Base-by-base conservation (phyloP, 2,888 invertebrate species). In the Dorcus hopei region DNA sequence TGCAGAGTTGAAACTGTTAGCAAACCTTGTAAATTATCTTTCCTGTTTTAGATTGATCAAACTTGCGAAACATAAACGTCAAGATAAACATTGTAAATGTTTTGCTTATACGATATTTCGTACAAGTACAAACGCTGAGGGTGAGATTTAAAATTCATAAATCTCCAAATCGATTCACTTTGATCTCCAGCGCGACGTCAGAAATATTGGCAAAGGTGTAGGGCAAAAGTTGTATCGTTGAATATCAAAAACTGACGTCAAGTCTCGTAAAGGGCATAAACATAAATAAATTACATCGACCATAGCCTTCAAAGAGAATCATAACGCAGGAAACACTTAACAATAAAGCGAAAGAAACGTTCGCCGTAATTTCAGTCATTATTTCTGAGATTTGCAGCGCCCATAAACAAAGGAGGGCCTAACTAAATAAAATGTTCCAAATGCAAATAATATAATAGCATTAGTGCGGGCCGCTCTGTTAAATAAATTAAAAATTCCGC, bases 401-500 rank as follows among this genome's bases (percentile, higher is more conserved):
- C 45, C 45, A 14, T 56, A 56, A 51, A 56, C 56, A 56, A 56
- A 56, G 51, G 47, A 51, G 47, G 43, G 49, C 26, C 50, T 54
- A 53, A 56, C 51, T 43, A 56, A 56, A 56, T 56, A 51, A 56
- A 56, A 51, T 51, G 56, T 56, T 50, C 16, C 56, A 40, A 56
- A 56, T 51, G 56, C 51, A 56, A 56, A 56, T 56, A 45, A 39
- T 45, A 51, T 59, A 59, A 59, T 55, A 41, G 52, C 45, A 59
- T 59, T 59, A 59, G 51, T 39, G n/a, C 45, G 58, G 49, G 47
- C 41, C 38, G 38, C 48, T 19, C 38, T 42, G 49, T 38, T 48
- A 54, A 56, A 23, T 56, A 56, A 59, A 59, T 59, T 55, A 59
- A 59, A 59, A 59, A 59, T 59, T 55, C 59, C 16, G 43, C 55